These are phyloP conservation scores for Papilio demoleus DNA, from an alignment of 2,888 invertebrate genomes.

Conservation along the genomic window DNA sequence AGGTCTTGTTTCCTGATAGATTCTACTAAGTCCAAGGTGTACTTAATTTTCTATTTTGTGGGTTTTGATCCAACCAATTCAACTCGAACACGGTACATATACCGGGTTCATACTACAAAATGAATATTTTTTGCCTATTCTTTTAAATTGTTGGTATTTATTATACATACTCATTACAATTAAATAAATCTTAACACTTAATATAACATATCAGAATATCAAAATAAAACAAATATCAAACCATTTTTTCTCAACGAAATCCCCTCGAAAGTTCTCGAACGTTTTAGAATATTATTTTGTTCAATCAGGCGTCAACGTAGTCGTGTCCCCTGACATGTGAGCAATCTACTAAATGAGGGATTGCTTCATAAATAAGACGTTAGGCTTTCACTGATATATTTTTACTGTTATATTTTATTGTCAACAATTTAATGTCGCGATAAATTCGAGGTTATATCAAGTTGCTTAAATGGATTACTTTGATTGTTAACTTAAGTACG, in stretches of 20 bases:
- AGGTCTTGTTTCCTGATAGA: too few species aligned
- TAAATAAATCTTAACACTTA: too few species aligned
- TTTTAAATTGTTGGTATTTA: too few species aligned
- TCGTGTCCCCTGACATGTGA: slow-evolving; percentile 24
- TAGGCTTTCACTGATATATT: background rate
- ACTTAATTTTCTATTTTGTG: too few species aligned
- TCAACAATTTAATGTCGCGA: too few species aligned
- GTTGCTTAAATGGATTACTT: background rate
- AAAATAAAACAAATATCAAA: background rate
- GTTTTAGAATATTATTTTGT: slow-evolving; percentile 35
- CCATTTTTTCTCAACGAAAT: background rate
- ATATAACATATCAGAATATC: background rate
- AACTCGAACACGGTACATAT: too few species aligned
- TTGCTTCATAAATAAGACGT: slow-evolving; percentile 26
- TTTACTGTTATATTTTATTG: background rate
- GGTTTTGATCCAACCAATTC: too few species aligned
- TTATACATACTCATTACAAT: too few species aligned
- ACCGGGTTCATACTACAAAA: too few species aligned
- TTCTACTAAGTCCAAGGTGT: too few species aligned
- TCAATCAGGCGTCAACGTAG: slow-evolving; percentile 32
- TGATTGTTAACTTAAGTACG: background rate
- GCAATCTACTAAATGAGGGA: slow-evolving; percentile 34
- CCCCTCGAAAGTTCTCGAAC: background rate
- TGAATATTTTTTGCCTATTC: too few species aligned
- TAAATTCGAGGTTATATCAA: slow-evolving; percentile 1